Evolutionary conservation across 2,113 vertebrate species (phyloP), one percentile per base, ranked within the genome.

Genomic region (Nematolebias whitei): DNA sequence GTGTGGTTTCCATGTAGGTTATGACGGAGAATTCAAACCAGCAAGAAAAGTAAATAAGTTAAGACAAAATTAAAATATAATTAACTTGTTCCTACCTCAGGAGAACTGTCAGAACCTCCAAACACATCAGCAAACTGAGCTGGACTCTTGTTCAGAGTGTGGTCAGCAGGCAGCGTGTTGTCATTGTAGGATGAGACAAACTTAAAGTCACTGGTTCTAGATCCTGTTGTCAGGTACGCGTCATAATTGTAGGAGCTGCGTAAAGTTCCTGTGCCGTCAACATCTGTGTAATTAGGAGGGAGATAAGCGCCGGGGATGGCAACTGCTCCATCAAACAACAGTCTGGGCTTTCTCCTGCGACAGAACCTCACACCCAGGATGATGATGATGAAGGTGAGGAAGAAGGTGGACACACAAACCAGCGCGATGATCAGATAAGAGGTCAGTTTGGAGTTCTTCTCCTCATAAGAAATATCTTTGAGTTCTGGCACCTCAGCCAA

Each of bases 101-200:
- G n/a, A 39, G 47, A 14, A 7, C 9, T 4, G 1, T 2, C 11
- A 11, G 4, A 2, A 0, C n/a, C 19, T 4, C 5, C 32, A 29
- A 53, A 64, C 1, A 11, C 16, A 2, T 29, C 47, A 2, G 12
- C 2, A 41, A 52, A 63, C 1, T 63, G 16, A 10, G 48, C 1
- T 0, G 61, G 22, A 29, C 49, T 41, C 29, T 63, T 52, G 48
- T 20, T 35, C n/a, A 54, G 39, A 44, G 50, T 65, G 40, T 54
- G 50, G 50, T 65, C 63, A 45, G 50, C 63, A 45, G 63, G 63
- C 40, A 65, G 49, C 0, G 79, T 85, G 64, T 50, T 63, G 47
- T 63, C 60, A 50, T 63, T 50, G 32, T 63, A 63, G 12, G 60
- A 63, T 22, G 60, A 63, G 1, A 63, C 45, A 63, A 63, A 63